A percentile compares a stretch with the other conserved stretches of the same genome.
Conservation (phyloP, 2,888 invertebrate species). For the Epinotia nisella region DNA sequence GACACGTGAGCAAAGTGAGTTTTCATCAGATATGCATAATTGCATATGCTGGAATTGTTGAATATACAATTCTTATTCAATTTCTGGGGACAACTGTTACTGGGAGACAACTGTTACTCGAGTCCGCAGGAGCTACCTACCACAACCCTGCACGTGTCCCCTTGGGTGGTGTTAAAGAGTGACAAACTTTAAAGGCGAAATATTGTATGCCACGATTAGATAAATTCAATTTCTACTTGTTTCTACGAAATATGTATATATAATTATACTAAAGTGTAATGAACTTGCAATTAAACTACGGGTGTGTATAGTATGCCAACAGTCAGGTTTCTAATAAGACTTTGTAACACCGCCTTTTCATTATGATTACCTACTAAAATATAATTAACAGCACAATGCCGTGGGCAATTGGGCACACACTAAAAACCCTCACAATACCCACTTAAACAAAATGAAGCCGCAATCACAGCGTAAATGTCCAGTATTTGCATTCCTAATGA, state of each 20-base stretch:
- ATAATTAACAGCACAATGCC: background rate
- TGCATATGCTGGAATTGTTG: constrained; percentile 23
- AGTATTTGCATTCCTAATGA: constrained; percentile 65
- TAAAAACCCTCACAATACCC: constrained; percentile 42
- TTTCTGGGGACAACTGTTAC: too few species aligned
- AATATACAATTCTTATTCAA: constrained; percentile 8
- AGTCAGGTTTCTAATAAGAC: background rate
- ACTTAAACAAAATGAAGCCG: constrained; percentile 41
- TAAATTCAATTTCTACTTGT: constrained; percentile 4
- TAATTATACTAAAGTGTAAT: background rate
- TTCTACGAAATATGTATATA: background rate
- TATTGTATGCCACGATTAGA: too few species aligned
- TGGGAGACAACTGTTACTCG: too few species aligned
- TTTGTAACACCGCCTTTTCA: background rate
- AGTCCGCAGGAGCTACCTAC: too few species aligned
- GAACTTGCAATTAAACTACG: background rate
- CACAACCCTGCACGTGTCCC: too few species aligned
- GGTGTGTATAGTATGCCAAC: too few species aligned
- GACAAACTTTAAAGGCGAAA: too few species aligned
- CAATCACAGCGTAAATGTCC: constrained; percentile 47
- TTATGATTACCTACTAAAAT: background rate
- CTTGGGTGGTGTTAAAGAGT: too few species aligned
- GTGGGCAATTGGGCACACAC: background rate
- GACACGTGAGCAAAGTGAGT: constrained; percentile 32
- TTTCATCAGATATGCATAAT: constrained; percentile 19